Percentiles rank a stretch among this genome's conserved stretches.
These are phyloP conservation scores for Anadara kagoshimensis DNA, from an alignment of 1,140 invertebrate genomes.

Conservation along the genomic window DNA sequence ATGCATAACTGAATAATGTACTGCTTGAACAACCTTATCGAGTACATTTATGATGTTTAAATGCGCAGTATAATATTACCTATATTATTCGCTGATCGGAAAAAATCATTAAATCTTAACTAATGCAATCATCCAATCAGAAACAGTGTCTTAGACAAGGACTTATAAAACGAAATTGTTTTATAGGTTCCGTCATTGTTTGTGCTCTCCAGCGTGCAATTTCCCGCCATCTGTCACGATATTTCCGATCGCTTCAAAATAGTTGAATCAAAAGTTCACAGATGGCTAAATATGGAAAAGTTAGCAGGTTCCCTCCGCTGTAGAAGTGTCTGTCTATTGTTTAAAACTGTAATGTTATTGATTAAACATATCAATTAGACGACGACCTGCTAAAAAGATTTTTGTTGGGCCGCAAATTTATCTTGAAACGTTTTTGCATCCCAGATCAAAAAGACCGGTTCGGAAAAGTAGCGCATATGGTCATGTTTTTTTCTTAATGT, in stretches of 20 bases:
- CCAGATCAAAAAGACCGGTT: background rate
- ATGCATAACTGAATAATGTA: too few species aligned
- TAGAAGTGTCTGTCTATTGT: background rate
- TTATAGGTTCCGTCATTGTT: background rate
- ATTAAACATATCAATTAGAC: conserved; percentile 21
- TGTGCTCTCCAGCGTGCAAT: conserved; percentile 11
- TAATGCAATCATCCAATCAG: conserved; percentile 16
- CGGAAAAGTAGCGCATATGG: background rate
- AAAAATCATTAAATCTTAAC: conserved; percentile 13
- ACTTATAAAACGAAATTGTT: background rate
- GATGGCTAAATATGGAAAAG: background rate
- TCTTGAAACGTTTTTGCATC: background rate
- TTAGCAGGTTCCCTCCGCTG: too few species aligned
- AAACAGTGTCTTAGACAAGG: background rate
- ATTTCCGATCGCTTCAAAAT: conserved; percentile 3
- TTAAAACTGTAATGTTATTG: conserved; percentile 1
- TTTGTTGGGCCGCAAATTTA: background rate
- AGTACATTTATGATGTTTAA: too few species aligned
- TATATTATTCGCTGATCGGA: conserved; percentile 5
- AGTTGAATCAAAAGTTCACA: conserved; percentile 1
- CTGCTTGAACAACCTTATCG: too few species aligned
- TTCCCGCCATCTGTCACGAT: conserved; percentile 23
- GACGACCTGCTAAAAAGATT: background rate
- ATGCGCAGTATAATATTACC: background rate
- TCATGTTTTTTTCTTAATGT: background rate